A percentile compares a stretch with the other conserved stretches of the same genome.
Evolutionary conservation across 2,797 vertebrate species (phyloP).

Genomic region (Borostomias antarcticus): DNA sequence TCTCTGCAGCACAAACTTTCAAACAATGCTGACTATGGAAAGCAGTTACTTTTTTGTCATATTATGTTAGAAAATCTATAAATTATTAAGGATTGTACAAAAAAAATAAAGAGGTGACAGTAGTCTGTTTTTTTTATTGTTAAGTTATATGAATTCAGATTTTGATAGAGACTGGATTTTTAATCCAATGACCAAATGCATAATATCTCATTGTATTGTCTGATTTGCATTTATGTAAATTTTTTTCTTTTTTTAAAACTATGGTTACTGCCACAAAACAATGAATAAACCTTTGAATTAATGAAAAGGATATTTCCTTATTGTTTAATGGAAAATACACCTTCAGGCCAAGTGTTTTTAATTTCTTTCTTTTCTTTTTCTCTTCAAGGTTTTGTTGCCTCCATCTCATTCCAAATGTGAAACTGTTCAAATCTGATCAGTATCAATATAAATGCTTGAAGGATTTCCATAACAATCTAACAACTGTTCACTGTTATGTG

Average conservation of each 20-base stretch:
- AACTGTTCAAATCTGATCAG: background rate
- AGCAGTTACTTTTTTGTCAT: slow-evolving; percentile 52
- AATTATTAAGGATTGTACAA: slow-evolving; percentile 79
- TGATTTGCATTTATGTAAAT: slow-evolving; percentile 71
- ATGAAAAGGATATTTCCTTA: slow-evolving; percentile 39
- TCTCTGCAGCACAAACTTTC: slow-evolving; percentile 61
- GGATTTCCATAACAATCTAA: background rate
- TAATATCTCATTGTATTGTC: slow-evolving; percentile 79
- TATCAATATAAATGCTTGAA: background rate
- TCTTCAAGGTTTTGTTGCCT: background rate
- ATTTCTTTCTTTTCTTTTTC: background rate
- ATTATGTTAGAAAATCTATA: slow-evolving; percentile 72
- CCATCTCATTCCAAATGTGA: background rate
- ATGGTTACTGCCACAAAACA: slow-evolving; percentile 75
- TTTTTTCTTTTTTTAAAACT: slow-evolving; percentile 66
- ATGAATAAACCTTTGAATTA: slow-evolving; percentile 80
- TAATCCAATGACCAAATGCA: slow-evolving; percentile 84
- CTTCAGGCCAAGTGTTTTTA: no score
- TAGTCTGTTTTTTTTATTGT: slow-evolving; percentile 71
- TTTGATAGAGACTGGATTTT: slow-evolving; percentile 83
- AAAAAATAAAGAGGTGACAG: slow-evolving; percentile 67
- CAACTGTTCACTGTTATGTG: background rate
- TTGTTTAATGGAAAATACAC: slow-evolving; percentile 22
- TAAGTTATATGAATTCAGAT: slow-evolving; percentile 80
- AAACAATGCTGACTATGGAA: slow-evolving; percentile 57